Evolutionary conservation across 1,140 invertebrate genomes (phyloP).

Genomic region (Procambarus virginalis): DNA sequence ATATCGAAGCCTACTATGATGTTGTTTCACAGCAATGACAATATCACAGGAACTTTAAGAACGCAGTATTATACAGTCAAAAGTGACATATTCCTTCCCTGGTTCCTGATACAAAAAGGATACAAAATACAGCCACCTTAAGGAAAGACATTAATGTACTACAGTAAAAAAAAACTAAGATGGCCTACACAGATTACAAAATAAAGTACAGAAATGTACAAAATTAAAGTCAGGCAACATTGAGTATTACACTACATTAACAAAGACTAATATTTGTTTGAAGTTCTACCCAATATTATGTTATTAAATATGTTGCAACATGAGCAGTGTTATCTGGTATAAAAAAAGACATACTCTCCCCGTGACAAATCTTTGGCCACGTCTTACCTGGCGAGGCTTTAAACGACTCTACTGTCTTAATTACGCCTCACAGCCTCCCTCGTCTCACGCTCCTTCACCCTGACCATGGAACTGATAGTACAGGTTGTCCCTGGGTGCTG

Average conservation of each 20-base stretch:
- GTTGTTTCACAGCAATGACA: constrained; percentile 12
- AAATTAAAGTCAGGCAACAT: background rate
- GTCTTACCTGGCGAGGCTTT: no score
- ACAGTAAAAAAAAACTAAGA: background rate
- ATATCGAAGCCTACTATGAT: background rate
- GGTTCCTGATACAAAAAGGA: background rate
- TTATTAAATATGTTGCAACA: background rate
- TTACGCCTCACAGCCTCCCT: no score
- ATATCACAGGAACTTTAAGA: constrained; percentile 7
- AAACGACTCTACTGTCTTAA: background rate
- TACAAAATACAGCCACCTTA: background rate
- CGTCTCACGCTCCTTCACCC: no score
- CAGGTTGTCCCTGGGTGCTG: no score
- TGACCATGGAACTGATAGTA: no score
- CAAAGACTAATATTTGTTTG: background rate
- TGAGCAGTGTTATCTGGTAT: background rate
- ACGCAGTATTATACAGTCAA: background rate
- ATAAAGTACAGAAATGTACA: background rate
- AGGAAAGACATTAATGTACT: background rate
- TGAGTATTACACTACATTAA: background rate
- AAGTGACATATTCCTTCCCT: background rate
- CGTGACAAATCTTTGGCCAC: background rate
- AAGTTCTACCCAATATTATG: background rate
- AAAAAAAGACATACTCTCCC: background rate
- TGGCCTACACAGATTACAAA: background rate